Base-by-base conservation (phyloP, 2,888 invertebrate genomes). In the Meliscaeva auricollis region DNA sequence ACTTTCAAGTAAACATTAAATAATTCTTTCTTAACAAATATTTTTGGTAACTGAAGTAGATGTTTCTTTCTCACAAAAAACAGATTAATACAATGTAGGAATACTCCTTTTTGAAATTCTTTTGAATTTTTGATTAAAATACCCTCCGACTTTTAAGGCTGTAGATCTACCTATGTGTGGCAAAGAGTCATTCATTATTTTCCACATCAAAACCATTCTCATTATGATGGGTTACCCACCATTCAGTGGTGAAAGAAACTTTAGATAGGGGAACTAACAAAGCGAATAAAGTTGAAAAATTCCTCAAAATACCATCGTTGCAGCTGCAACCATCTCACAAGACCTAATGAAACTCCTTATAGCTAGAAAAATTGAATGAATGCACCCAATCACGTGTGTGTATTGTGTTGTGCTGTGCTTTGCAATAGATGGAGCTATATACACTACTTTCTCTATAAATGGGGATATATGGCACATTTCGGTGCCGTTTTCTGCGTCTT, bases 151-250 rank as follows among this genome's bases (percentile, higher is more conserved):
- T 26, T 56, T 41, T 46, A 8, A 44, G 20, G 11, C 46, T 48
- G 9, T 32, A 2, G 20, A 6, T 50, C 20, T 20, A 26, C 4
- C 1, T 15, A 11, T 72, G 72, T 72, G 38, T 60, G 60, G 68
- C 60, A 83, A 77, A 56, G 54, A 73, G 62, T 77, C 77, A 83
- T 83, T 83, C 77, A 83, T 83, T 77, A 83, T 73, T 64, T 69
- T 62, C 9, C 54, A 72, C 68, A 52, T 48, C 62, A 74, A 74
- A 60, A 26, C 41, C 13, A 50, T 26, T 26, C 82, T 69, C 82
- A 69, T 74, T 73, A 62, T 44, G 3, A n/a, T n/a, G 11, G 9
- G 15, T n/a, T 13, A 38, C 58, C 38, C 62, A 15, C 8, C 1
- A 8, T 5, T 26, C n/a, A 9, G 44, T 50, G 69, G 73, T 62